These are phyloP conservation scores for Hippocampus barbouri DNA, from an alignment of 2,113 vertebrate species.

Conservation along the genomic window DNA sequence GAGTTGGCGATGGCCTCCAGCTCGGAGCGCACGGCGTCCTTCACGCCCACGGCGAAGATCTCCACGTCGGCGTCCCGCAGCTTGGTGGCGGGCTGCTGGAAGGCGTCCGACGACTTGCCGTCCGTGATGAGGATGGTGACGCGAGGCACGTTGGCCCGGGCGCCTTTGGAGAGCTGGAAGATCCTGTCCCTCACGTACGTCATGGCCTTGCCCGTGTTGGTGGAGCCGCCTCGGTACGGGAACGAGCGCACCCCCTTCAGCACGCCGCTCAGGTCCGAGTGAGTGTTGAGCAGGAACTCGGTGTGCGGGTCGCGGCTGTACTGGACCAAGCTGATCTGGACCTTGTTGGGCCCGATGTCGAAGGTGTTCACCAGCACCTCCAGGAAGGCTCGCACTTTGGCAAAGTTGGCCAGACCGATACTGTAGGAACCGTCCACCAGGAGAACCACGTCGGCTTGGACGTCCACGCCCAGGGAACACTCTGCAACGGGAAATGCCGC, in stretches of 20 bases:
- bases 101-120: conserved; percentile 96
- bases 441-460: conserved; percentile 94
- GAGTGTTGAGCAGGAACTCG: conserved; percentile 90
- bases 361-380: conserved; percentile 93
- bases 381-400: conserved; percentile 93
- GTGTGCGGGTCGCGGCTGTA: conserved; percentile 94
- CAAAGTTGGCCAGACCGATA: conserved; percentile 93
- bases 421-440: conserved; percentile 98
- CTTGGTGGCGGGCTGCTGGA: conserved; percentile 84
- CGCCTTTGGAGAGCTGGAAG: conserved; percentile 80
- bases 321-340: conserved; percentile 96
- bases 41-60: conserved; percentile 96
- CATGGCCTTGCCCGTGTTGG: conserved; percentile 97
- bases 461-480: conserved; percentile 90
- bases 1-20: conserved; percentile 90
- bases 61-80: conserved; percentile 88
- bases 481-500: conserved; percentile 68
- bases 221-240: conserved; percentile 95
- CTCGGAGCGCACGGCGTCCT: conserved; percentile 91
- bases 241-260: conserved; percentile 88
- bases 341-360: conserved; percentile 85
- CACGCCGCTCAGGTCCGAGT: conserved; percentile 79
- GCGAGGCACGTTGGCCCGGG: conserved; percentile 85
- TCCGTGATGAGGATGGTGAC: conserved; percentile 97
- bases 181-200: conserved; percentile 91